Evolutionary conservation across 2,888 invertebrate species (phyloP), one percentile per base, ranked within the genome.

Genomic region (Cephonodes hylas): DNA sequence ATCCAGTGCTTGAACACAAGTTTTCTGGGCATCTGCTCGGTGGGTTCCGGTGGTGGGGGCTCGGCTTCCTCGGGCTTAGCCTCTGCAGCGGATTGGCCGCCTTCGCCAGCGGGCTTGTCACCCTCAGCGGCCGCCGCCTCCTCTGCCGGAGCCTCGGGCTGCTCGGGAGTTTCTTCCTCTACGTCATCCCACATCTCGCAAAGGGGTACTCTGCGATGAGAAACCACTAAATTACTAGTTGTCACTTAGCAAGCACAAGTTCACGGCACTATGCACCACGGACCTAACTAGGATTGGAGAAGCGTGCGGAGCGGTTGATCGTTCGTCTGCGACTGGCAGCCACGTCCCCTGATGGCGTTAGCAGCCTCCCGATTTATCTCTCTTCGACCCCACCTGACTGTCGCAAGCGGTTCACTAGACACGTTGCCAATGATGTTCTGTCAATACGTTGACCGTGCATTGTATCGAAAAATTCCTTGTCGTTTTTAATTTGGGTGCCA

Each of bases 1-100:
- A 96, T 96, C 97, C 97, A 97, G 81, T 97, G 96, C 81, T 94
- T 95, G 90, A 95, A 96, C 69, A 96, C 92, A 61, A 96, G 93
- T 74, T 95, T 94, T 75, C 94, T 95, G 71, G 95, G 95, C 73
- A 94, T 93, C 83, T 86, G 93, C 83, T 79, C 79, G 65, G 81
- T 80, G 65, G 92, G 80, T 62, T 88, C 93, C 4, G 91, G 86
- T 22, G 84, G 86, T 2, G 86, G 91, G 1, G 85, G 88, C 57
- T 89, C 93, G 1, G 91, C 93, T 42, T 79, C 90, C 59, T 84
- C 93, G 6, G 86, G 84, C 31, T 82, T 85, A 48, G 85, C 89
- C 42, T 82, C 93, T 0, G 77, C 78, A 20, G 76, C 85, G 4
- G 77, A 76, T 7, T 78, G 74, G 1, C 64, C 69, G 6, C 31